A percentile compares a stretch with the other conserved stretches of the same genome.
phyloP scores from a whole-genome alignment of 2,888 invertebrate species.

The Eurois occulta region DNA sequence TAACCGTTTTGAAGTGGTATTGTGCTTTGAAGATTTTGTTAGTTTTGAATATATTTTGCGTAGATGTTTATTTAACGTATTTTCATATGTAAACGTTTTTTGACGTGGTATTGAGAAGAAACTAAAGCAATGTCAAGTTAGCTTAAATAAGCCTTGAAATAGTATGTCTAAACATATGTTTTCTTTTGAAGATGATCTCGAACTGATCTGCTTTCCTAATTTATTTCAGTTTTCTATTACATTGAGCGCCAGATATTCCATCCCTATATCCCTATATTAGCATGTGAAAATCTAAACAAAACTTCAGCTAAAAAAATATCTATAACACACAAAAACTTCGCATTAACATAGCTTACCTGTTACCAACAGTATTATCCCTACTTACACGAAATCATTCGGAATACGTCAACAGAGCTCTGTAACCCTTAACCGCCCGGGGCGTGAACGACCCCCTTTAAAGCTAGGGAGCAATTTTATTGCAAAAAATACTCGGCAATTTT shows the following conservation, averaged over 20 bases:
- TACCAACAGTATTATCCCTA: constrained; percentile 74
- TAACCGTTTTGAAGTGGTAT: constrained; percentile 74
- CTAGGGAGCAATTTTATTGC: constrained; percentile 84
- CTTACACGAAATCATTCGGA: constrained; percentile 76
- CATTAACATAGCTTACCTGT: constrained; percentile 69
- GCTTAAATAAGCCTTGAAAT: neutral
- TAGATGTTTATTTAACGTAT: constrained; percentile 13
- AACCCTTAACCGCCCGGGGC: constrained; percentile 81
- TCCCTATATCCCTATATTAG: neutral
- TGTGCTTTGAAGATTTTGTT: constrained; percentile 76
- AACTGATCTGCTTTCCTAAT: neutral
- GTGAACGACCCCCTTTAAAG: constrained; percentile 83
- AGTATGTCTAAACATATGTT: neutral
- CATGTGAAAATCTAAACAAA: constrained; percentile 39
- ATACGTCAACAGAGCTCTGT: constrained; percentile 76
- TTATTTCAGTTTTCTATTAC: neutral
- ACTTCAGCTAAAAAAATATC: constrained; percentile 35
- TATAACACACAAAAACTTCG: constrained; percentile 49
- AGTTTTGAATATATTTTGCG: constrained; percentile 60
- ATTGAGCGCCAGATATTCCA: neutral
- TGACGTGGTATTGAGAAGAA: neutral
- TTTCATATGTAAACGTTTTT: neutral
- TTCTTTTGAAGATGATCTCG: neutral
- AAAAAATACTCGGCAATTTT: constrained; percentile 88
- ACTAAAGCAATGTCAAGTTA: neutral